Percentiles rank a stretch among this genome's conserved stretches.
Evolutionary conservation across 2,888 invertebrate genomes (phyloP).

Genomic region (Spialia ferax): DNA sequence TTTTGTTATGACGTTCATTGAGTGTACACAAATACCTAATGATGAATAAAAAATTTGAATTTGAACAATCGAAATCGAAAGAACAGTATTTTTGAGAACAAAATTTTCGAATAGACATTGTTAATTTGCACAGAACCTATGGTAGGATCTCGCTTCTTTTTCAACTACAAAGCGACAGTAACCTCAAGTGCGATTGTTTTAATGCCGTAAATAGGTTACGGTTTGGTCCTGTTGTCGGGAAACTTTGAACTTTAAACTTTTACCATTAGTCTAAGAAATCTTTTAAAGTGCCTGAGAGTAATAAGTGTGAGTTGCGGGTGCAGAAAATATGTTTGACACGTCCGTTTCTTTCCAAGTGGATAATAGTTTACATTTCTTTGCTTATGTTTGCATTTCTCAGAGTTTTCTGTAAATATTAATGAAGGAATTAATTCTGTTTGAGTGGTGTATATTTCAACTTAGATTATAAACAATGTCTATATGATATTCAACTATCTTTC

Average conservation of each 20-base stretch:
- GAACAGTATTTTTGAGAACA: background rate
- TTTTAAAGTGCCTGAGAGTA: conserved; percentile 35
- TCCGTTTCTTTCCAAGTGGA: conserved; percentile 12
- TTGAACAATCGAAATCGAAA: too few species aligned
- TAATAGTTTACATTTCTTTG: background rate
- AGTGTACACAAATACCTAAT: too few species aligned
- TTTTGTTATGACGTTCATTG: too few species aligned
- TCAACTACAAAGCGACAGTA: conserved; percentile 47
- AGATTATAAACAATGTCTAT: too few species aligned
- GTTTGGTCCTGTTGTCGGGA: conserved; percentile 52
- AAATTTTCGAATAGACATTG: background rate
- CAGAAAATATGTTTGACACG: background rate
- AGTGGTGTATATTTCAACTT: too few species aligned
- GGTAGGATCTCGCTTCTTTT: conserved; percentile 13
- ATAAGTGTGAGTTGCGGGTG: conserved; percentile 20
- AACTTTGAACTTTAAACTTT: conserved; percentile 40
- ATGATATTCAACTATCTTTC: too few species aligned
- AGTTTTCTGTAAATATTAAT: background rate
- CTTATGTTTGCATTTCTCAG: background rate
- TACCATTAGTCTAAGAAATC: conserved; percentile 31
- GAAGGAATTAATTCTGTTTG: too few species aligned
- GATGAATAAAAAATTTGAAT: too few species aligned
- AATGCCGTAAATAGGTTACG: conserved; percentile 70
- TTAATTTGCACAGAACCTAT: background rate
- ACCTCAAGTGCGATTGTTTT: conserved; percentile 71